Percentiles rank a stretch among this genome's conserved stretches.
Evolutionary conservation across 1,140 invertebrate species (phyloP).

Genomic region (Drosophila insularis): DNA sequence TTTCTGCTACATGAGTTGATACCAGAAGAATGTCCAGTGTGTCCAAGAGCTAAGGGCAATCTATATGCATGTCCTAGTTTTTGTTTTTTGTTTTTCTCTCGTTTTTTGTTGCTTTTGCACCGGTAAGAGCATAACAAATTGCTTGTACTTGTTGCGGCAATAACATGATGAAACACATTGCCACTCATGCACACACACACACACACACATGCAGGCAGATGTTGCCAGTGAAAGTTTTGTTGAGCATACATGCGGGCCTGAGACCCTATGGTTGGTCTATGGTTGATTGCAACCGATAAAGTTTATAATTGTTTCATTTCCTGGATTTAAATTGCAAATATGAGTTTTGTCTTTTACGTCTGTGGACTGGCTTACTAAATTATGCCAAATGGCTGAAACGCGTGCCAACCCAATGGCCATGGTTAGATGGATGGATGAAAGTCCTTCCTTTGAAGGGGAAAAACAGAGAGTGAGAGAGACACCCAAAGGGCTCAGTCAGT

Average conservation of each 20-base stretch:
- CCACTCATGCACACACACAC: constrained; percentile 28
- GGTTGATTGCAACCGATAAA: constrained; percentile 74
- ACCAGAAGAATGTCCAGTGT: neutral
- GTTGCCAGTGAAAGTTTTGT: constrained; percentile 29
- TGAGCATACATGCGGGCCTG: constrained; percentile 17
- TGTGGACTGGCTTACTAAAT: constrained; percentile 50
- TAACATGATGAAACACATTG: constrained; percentile 32
- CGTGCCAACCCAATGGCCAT: constrained; percentile 42
- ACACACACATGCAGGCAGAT: constrained; percentile 25
- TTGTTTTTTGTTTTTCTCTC: neutral
- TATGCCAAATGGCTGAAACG: constrained; percentile 64
- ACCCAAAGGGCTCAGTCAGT: neutral
- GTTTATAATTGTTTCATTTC: constrained; percentile 82
- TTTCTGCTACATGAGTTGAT: neutral
- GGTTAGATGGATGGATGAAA: neutral
- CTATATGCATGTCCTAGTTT: neutral
- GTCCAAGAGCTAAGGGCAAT: constrained; percentile 7
- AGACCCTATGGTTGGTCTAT: constrained; percentile 3
- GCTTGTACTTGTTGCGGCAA: constrained; percentile 39
- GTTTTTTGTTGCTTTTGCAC: neutral
- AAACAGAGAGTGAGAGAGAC: neutral
- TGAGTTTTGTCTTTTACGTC: constrained; percentile 59
- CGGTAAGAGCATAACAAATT: constrained; percentile 7
- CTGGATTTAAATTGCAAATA: constrained; percentile 82
- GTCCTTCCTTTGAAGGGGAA: neutral